Conservation (phyloP, 2,888 invertebrate genomes). For the Ctenicera cuprea region DNA sequence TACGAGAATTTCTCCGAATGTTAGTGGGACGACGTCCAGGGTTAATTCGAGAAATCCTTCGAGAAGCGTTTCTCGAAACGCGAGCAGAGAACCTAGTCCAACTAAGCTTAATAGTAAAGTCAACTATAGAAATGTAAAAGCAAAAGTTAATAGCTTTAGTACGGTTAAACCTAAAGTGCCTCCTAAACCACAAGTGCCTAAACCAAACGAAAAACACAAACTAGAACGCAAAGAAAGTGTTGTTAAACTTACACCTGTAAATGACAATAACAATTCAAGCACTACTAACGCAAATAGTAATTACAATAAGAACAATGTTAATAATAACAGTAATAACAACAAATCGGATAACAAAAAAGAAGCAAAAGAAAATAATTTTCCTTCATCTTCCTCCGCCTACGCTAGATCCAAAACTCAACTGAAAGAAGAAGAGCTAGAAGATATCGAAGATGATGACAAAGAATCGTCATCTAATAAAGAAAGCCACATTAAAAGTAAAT, state of each 20-base stretch:
- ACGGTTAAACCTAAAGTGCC: slow-evolving; percentile 69
- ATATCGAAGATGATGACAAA: neutral
- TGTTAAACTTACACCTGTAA: slow-evolving; percentile 46
- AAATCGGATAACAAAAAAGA: neutral
- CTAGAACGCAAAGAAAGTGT: slow-evolving; percentile 60
- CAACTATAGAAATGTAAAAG: slow-evolving; percentile 67
- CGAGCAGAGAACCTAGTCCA: slow-evolving; percentile 67
- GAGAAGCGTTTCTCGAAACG: slow-evolving; percentile 57
- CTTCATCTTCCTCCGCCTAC: neutral
- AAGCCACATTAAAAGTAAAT: neutral
- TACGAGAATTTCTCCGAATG: slow-evolving; percentile 60
- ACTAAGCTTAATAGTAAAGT: slow-evolving; percentile 61
- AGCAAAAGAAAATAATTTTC: neutral
- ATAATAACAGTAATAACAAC: neutral
- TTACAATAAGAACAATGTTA: slow-evolving; percentile 25
- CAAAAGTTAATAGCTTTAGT: slow-evolving; percentile 70
- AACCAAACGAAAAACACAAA: slow-evolving; percentile 37
- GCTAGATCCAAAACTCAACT: neutral
- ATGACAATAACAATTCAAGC: slow-evolving; percentile 22
- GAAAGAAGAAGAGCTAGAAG: neutral
- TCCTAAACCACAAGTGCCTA: slow-evolving; percentile 67
- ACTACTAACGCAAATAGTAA: slow-evolving; percentile 9
- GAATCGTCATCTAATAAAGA: neutral
- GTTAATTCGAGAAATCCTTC: slow-evolving; percentile 60
- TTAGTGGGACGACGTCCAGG: slow-evolving; percentile 56